A percentile compares a stretch with the other conserved stretches of the same genome.
Conservation (phyloP, 2,113 vertebrate genomes). For the Mastomys natalensis region DNA sequence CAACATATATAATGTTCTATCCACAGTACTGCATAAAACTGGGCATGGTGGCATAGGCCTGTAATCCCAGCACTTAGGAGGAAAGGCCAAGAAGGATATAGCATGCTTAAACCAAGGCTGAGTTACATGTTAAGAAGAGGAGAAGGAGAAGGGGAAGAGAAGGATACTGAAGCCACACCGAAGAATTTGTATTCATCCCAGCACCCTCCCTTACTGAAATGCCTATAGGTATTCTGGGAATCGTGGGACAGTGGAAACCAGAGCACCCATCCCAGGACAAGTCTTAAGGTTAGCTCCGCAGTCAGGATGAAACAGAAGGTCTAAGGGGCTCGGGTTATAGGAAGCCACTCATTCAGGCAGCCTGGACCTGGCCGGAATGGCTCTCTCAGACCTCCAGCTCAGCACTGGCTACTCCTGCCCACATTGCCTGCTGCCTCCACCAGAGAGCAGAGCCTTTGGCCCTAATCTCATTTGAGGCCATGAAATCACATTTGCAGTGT, state of each 20-base stretch:
- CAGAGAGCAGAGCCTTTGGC: slow-evolving; percentile 71
- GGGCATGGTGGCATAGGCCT: background rate
- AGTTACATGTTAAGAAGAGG: background rate
- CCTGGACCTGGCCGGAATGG: background rate
- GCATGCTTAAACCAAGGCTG: background rate
- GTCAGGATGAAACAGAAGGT: background rate
- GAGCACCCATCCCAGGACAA: background rate
- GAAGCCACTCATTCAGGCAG: slow-evolving; percentile 52
- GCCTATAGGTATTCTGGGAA: background rate
- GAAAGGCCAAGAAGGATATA: too few species aligned
- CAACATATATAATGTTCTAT: background rate
- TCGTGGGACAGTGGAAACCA: too few species aligned
- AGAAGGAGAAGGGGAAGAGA: background rate
- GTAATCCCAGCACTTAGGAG: background rate
- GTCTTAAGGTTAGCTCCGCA: background rate
- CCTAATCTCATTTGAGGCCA: slow-evolving; percentile 83
- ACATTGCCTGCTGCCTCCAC: background rate
- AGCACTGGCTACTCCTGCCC: background rate
- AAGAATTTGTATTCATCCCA: background rate
- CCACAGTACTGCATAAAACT: background rate
- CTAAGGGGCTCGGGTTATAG: background rate
- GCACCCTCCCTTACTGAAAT: background rate
- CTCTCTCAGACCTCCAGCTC: background rate
- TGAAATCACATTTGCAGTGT: slow-evolving; percentile 86
- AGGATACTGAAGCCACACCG: background rate